phyloP scores from a whole-genome alignment of 2,113 vertebrate genomes.

The Tachycineta bicolor region DNA sequence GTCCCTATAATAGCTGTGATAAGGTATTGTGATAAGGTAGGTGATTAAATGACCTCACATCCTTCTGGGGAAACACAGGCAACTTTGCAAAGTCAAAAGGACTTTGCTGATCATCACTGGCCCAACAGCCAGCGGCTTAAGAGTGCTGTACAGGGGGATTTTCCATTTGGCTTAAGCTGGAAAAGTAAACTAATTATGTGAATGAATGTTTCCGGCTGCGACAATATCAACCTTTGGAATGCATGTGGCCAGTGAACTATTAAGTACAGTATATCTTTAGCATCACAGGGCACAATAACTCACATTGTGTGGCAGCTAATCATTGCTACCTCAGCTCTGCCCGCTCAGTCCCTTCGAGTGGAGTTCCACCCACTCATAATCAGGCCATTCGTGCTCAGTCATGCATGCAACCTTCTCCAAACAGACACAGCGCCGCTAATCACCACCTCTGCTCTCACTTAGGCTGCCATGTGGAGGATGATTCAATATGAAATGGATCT shows the following conservation, averaged over 20 bases:
- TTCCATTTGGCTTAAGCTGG: conserved; percentile 30
- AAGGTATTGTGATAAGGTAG: neutral
- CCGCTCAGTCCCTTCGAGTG: neutral
- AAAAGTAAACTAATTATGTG: conserved; percentile 40
- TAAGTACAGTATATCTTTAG: conserved; percentile 40
- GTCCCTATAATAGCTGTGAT: neutral
- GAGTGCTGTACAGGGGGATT: conserved; percentile 14
- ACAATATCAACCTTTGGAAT: neutral
- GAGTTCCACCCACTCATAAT: conserved; percentile 1
- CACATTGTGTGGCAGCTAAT: conserved; percentile 16
- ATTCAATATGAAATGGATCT: neutral
- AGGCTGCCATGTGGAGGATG: neutral
- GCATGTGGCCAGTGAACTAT: conserved; percentile 25
- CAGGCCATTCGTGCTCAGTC: conserved; percentile 13
- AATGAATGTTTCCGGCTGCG: neutral
- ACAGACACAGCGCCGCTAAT: neutral
- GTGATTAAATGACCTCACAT: neutral
- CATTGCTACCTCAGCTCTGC: conserved; percentile 37
- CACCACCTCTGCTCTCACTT: neutral
- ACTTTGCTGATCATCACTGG: neutral
- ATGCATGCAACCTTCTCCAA: neutral
- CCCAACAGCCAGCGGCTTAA: neutral
- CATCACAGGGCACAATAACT: conserved; percentile 26
- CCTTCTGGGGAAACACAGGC: neutral
- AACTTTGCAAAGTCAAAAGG: conserved; percentile 18